Base-by-base conservation (phyloP, 92 coral and sea anemone genomes). In the Scolanthus callimorphus region DNA sequence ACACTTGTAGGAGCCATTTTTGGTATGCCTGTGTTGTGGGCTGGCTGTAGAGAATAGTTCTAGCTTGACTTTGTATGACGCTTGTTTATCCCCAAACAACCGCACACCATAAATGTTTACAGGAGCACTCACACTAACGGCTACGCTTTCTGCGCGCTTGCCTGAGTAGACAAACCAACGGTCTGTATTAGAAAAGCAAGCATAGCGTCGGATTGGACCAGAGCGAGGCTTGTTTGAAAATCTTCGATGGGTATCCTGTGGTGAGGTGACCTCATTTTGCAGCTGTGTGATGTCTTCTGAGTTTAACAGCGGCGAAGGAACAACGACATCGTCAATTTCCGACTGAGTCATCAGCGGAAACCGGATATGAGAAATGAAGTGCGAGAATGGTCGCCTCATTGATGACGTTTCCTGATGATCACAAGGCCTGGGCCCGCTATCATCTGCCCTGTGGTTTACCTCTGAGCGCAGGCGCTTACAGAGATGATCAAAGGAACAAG, bases 291-390 rank as follows among this genome's bases (percentile, higher is more conserved):
- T 24, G 59, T 90, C 97, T 22, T 86, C 86, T 3, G 67, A 63
- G 0, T 44, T 47, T 11, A 90, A 85, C 28, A 90, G 55, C 28
- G 66, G 59, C 4, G 87, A 61, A 1, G 77, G 65, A 11, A 82
- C 62, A 22, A 90, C 97, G 50, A 55, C 31, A 4, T 59, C 51
- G 24, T 59, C 63, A 25, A 84, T 73, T 48, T 82, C 90, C 31
- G 51, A 74, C 39, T 74, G 81, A 1, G 71, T 67, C 95, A 90
- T 90, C 24, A 84, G 60, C 0, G 89, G 84, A 65, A 90, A 90
- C 34, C 97, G 86, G 27, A 90, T 70, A 20, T 69, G 67, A 30
- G 73, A 45, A 39, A 86, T 49, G 0, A 73, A 46, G 59, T 66
- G 20, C 41, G 15, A 15, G 41, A 34, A 34, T 6, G 6, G 6